Evolutionary conservation across 1,140 invertebrate species (phyloP).

Genomic region (Drosophila athabasca): DNA sequence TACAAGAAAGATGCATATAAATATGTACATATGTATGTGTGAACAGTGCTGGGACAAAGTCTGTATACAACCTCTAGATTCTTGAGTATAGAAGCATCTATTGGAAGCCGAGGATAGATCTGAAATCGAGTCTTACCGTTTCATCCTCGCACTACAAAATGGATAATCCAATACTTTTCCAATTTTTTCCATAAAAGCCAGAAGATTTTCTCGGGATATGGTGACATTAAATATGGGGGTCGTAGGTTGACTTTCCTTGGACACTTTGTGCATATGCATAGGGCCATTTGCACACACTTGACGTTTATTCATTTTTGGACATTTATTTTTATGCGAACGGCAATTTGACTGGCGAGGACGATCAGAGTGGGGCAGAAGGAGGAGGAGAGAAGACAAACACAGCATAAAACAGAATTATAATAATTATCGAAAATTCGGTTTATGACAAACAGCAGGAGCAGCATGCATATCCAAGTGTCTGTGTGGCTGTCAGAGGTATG

Average conservation of each 20-base stretch:
- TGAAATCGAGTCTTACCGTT: no score
- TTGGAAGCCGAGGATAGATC: no score
- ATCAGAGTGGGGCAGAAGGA: no score
- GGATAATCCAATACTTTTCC: no score
- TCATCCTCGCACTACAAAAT: no score
- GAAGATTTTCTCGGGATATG: no score
- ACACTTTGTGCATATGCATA: constrained; percentile 10
- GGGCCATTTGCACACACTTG: constrained; percentile 56
- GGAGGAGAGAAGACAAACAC: constrained; percentile 17
- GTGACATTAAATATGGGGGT: no score
- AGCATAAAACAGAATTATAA: constrained; percentile 63
- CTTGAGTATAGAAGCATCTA: no score
- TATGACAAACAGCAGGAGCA: constrained; percentile 43
- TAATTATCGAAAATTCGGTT: constrained; percentile 69
- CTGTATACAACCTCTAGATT: no score
- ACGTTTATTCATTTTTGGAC: constrained; percentile 32
- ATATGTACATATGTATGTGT: constrained; percentile 1
- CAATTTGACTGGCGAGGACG: no score
- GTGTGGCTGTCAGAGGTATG: no score
- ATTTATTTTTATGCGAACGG: constrained; percentile 51
- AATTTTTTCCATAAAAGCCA: no score
- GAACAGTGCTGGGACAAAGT: background rate
- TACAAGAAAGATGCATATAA: constrained; percentile 38
- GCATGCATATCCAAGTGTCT: constrained; percentile 3
- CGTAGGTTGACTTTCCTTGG: background rate